Conservation (phyloP, 2,113 vertebrate species). For the Phalacrocorax brasilianus region DNA sequence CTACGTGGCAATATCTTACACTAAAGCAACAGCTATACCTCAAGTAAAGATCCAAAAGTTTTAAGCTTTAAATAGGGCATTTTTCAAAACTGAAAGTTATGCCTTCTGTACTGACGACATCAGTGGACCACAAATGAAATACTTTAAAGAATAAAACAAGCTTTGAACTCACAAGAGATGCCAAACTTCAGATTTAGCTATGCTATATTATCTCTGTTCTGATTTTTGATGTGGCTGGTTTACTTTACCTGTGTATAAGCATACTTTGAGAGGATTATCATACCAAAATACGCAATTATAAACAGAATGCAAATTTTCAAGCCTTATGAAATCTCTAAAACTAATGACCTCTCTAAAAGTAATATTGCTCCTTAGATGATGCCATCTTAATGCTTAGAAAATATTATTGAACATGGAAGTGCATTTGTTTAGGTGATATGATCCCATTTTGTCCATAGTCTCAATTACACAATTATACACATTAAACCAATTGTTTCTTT, state of each 20-base stretch:
- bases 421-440: background rate
- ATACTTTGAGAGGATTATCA: background rate
- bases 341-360: background rate
- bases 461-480: background rate
- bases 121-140: background rate
- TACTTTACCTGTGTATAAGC: background rate
- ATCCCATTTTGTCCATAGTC: background rate
- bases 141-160: background rate
- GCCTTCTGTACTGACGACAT: background rate
- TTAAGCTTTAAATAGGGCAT: background rate
- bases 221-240: background rate
- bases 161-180: background rate
- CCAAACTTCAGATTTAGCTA: background rate
- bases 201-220: background rate
- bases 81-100: background rate
- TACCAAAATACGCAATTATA: accelerated
- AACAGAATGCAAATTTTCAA: background rate
- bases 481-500: background rate
- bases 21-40: background rate
- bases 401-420: background rate
- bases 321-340: background rate
- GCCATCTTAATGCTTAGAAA: background rate
- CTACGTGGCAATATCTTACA: background rate
- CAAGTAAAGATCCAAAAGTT: background rate
- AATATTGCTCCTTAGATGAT: background rate